These are phyloP conservation scores for Ferrisia virgata DNA, from an alignment of 2,888 invertebrate genomes.

Conservation along the genomic window DNA sequence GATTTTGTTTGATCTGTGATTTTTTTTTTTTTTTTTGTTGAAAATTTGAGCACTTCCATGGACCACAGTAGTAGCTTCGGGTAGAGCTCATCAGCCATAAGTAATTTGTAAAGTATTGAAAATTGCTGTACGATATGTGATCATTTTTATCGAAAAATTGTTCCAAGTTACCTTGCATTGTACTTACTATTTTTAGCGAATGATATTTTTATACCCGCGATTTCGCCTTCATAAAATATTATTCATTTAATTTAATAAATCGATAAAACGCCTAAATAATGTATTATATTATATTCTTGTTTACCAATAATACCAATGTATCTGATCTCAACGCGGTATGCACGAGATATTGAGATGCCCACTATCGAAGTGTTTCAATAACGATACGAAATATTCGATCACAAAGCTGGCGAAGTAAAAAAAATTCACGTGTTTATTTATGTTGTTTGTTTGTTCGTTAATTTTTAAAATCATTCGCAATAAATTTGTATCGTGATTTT, in stretches of 20 bases:
- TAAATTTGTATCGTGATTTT: not conserved
- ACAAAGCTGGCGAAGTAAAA: conserved; percentile 10
- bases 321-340: not conserved
- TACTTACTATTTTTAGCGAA: conserved; percentile 23
- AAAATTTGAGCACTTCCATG: conserved; percentile 19
- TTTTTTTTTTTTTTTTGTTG: no score
- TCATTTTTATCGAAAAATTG: conserved; percentile 4
- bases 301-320: not conserved
- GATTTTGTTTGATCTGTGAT: conserved; percentile 16
- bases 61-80: conserved; percentile 1
- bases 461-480: not conserved
- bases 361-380: not conserved
- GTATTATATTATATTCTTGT: no score
- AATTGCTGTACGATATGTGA: not conserved
- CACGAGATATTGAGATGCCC: not conserved
- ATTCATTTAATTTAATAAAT: not conserved
- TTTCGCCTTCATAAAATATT: not conserved
- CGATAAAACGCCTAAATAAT: not conserved
- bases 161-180: conserved; percentile 30
- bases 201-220: not conserved
- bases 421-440: not conserved
- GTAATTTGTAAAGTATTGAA: not conserved
- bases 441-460: no score
- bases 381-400: not conserved
- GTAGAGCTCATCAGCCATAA: not conserved